Conservation (phyloP, 1,140 invertebrate species). For the Aphis gossypii region DNA sequence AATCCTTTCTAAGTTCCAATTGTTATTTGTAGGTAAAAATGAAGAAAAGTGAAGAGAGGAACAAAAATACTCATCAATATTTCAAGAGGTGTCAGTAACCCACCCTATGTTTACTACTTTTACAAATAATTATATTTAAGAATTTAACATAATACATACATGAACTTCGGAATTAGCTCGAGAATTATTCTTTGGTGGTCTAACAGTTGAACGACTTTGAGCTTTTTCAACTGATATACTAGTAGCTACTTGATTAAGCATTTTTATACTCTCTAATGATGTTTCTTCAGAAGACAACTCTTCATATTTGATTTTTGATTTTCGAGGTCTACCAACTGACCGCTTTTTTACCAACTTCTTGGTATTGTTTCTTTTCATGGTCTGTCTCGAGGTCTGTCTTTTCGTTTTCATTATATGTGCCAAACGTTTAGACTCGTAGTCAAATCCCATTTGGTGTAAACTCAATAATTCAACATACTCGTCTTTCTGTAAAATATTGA, state of each 20-base stretch:
- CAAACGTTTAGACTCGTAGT: not conserved
- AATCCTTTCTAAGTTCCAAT: not conserved
- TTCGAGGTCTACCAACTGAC: conserved; percentile 13
- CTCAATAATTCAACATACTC: conserved; percentile 18
- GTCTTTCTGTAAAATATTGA: not conserved
- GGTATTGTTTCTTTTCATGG: not conserved
- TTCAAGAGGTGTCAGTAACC: not conserved
- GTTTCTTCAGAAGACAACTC: not conserved
- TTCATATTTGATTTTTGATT: not conserved
- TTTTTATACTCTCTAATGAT: not conserved
- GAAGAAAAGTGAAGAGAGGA: not conserved
- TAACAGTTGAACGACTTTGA: not conserved
- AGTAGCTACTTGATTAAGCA: not conserved
- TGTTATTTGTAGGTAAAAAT: not conserved
- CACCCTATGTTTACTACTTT: not conserved
- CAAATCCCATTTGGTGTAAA: not conserved
- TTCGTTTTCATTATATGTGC: conserved; percentile 11
- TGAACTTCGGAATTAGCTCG: conserved; percentile 9
- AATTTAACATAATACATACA: not conserved
- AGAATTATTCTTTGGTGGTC: not conserved
- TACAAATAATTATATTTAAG: not conserved
- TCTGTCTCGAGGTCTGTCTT: not conserved
- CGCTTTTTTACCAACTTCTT: not conserved
- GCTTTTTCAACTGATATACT: not conserved
- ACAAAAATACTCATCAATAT: not conserved